Evolutionary conservation across 2,797 vertebrate genomes (phyloP).

Genomic region (Trematomus bernacchii): DNA sequence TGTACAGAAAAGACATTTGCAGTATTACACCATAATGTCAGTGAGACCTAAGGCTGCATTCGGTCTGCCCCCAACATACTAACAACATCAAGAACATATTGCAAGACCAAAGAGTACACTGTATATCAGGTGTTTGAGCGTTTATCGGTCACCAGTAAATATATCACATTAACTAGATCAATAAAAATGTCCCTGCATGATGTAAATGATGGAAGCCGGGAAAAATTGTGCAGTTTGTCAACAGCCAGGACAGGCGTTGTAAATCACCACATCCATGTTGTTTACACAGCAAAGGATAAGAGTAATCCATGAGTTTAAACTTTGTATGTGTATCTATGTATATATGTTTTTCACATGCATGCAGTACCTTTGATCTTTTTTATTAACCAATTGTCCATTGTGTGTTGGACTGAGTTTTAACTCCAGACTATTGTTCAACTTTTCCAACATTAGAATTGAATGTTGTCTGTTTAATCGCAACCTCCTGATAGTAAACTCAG

Average conservation of each 20-base stretch:
- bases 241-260: conserved; percentile 25
- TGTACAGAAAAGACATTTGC: no score
- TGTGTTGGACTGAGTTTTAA: not conserved
- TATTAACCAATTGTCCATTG: not conserved
- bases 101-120: not conserved
- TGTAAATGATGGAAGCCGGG: conserved; percentile 17
- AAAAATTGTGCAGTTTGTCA: conserved; percentile 14
- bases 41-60: no score
- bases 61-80: no score
- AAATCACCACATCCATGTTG: conserved; percentile 6
- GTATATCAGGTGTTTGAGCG: conserved; percentile 10
- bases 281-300: conserved; percentile 16
- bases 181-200: conserved; percentile 30
- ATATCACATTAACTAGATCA: conserved; percentile 15
- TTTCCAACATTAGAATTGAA: not conserved
- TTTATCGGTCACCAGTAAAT: conserved; percentile 10
- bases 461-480: conserved; percentile 8
- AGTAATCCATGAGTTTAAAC: not conserved
- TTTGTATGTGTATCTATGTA: no score
- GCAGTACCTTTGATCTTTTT: not conserved
- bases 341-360: not conserved
- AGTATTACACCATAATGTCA: no score
- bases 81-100: not conserved
- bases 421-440: not conserved
- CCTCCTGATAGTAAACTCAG: conserved; percentile 6